A percentile compares a stretch with the other conserved stretches of the same genome.
Evolutionary conservation across 2,888 invertebrate species (phyloP).

Genomic region (Gerosis bhagava): DNA sequence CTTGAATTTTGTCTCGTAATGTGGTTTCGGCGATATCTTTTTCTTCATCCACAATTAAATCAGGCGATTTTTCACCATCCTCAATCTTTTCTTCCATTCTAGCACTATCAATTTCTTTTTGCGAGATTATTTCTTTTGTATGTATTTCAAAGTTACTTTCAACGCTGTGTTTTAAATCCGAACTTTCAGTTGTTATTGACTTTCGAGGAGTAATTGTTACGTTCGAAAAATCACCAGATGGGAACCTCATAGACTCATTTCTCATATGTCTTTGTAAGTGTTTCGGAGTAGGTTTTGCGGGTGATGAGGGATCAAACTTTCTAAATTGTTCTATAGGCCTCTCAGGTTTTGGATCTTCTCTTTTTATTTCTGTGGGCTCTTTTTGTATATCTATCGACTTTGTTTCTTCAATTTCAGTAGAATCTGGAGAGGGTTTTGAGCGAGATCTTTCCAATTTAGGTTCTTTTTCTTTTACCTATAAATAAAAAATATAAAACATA

Average conservation of each 20-base stretch:
- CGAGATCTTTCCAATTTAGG: conserved; percentile 64
- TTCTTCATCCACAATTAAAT: conserved; percentile 64
- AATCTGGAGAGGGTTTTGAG: conserved; percentile 67
- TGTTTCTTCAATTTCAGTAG: conserved; percentile 58
- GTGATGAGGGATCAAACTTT: conserved; percentile 72
- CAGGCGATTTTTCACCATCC: conserved; percentile 70
- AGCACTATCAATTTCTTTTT: conserved; percentile 71
- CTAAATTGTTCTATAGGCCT: conserved; percentile 66
- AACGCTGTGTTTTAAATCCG: conserved; percentile 51
- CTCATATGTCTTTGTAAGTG: conserved; percentile 78
- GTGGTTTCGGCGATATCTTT: conserved; percentile 77
- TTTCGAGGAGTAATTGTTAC: conserved; percentile 74
- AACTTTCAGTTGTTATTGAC: conserved; percentile 72
- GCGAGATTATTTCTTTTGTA: conserved; percentile 64
- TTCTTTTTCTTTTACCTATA: conserved; percentile 63
- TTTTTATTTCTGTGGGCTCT: conserved; percentile 49
- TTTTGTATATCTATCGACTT: conserved; percentile 46
- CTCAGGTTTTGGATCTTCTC: conserved; percentile 62
- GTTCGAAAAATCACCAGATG: conserved; percentile 78
- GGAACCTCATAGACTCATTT: conserved; percentile 79
- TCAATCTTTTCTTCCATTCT: conserved; percentile 82
- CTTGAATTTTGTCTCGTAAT: conserved; percentile 67
- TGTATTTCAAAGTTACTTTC: conserved; percentile 57
- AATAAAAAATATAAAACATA: conserved; percentile 16
- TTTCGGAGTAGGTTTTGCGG: conserved; percentile 76